These are phyloP conservation scores for Chrysolina oricalcia DNA, from an alignment of 2,888 invertebrate genomes.

Conservation along the genomic window DNA sequence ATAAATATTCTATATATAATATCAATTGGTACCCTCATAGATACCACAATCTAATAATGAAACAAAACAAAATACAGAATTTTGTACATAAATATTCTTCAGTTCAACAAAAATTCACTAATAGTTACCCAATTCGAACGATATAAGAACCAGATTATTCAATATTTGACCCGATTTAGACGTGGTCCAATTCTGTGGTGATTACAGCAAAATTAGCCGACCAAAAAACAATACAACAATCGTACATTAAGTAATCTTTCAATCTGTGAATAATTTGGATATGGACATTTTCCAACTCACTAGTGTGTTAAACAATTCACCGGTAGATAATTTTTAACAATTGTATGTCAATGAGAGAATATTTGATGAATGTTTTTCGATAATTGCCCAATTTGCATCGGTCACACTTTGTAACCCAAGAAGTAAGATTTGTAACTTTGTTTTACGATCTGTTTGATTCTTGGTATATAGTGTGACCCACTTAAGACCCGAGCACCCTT, in stretches of 20 bases:
- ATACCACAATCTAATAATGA: too few species aligned
- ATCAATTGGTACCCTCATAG: too few species aligned
- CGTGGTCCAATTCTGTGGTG: neutral
- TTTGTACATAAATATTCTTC: too few species aligned
- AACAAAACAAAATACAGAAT: too few species aligned
- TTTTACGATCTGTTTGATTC: conserved; percentile 5
- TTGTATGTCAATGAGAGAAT: conserved; percentile 16
- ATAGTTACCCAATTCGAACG: too few species aligned
- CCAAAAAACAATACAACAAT: conserved; percentile 38
- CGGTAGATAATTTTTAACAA: conserved; percentile 5
- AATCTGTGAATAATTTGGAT: conserved; percentile 4
- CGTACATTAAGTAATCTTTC: conserved; percentile 26
- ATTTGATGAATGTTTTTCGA: conserved; percentile 13
- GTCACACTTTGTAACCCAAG: conserved; percentile 11
- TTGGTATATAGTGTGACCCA: too few species aligned
- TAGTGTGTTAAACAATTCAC: neutral
- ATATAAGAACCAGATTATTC: too few species aligned
- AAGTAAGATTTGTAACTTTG: neutral
- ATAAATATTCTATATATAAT: too few species aligned
- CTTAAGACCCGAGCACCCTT: too few species aligned
- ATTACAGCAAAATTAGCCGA: neutral
- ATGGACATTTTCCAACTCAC: neutral
- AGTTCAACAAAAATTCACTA: too few species aligned
- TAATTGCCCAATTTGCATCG: conserved; percentile 23
- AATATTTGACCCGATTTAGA: too few species aligned